Evolutionary conservation across 2,888 invertebrate species (phyloP), one percentile per base, ranked within the genome.

Genomic region (Megalurothrips usitatus): DNA sequence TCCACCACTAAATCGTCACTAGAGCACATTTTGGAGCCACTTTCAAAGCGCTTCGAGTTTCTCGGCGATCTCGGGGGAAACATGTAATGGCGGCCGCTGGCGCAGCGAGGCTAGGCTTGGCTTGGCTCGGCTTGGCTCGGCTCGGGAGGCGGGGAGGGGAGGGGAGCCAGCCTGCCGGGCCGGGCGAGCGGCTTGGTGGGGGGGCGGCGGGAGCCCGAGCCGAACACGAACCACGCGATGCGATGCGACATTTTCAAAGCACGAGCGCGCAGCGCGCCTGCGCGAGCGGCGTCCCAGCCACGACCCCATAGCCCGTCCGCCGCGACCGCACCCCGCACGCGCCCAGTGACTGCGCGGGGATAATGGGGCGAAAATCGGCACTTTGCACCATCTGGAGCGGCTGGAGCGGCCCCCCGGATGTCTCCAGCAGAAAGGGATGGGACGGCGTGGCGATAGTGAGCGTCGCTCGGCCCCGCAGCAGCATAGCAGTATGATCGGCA

Each of bases 191-290:
- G 14, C 23, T 26, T 75, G 68, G 68, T 26, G 68, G 68, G 68
- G 68, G 23, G 23, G 19, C n/a, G 68, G n/a, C 11, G 68, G 23
- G 68, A 68, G 68, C n/a, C 58, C 26, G 68, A 75, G 68, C 58
- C 58, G 34, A 43, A 43, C 34, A 2, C 34, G 34, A 43, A 43
- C 34, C 58, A 17, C 6, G 58, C 58, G 68, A 23, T 19, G 58
- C 58, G 68, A 23, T 75, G 68, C 68, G 68, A 75, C 68, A 75
- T 75, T 75, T 75, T 75, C 23, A 75, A 75, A 75, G 23, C 26
- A 9, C 23, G 26, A 75, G 23, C 26, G 68, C 68, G 68, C 68
- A 75, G 23, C 26, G 68, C 68, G 68, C 68, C 9, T 75, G 68
- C 68, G 68, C 68, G 12, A 23, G 68, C 26, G 26, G 1, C 23